phyloP scores from a whole-genome alignment of 2,797 vertebrate species.

The Cossypha heuglini region DNA sequence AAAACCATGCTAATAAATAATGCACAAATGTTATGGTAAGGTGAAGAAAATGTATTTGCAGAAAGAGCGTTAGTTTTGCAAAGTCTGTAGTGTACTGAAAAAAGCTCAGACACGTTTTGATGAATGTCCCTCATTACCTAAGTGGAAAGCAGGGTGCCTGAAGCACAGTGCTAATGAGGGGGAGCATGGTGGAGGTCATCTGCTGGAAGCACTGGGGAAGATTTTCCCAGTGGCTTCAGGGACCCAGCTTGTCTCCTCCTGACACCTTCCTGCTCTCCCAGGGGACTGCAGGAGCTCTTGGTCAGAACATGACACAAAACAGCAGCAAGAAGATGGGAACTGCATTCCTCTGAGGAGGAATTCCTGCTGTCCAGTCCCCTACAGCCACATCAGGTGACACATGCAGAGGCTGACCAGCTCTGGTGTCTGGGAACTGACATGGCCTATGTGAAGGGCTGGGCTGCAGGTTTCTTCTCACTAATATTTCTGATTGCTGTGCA shows the following conservation, averaged over 20 bases:
- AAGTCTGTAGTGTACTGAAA: neutral
- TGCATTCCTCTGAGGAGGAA: too few species aligned
- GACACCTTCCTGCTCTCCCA: neutral
- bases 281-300: rapidly evolving
- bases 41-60: slow-evolving; percentile 9
- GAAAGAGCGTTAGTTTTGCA: neutral
- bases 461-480: neutral
- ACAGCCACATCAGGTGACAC: neutral
- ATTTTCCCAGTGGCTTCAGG: neutral
- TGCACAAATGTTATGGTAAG: neutral
- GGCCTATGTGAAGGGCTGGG: neutral
- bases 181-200: neutral
- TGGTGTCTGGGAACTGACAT: neutral
- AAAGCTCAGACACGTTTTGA: neutral
- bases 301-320: rapidly evolving
- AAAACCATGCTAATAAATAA: neutral
- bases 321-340: rapidly evolving
- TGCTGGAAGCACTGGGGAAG: neutral
- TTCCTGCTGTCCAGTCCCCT: neutral
- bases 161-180: neutral
- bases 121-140: neutral
- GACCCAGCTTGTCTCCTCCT: neutral
- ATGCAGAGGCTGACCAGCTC: neutral
- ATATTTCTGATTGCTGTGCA: rapidly evolving
- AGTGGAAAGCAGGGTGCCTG: neutral